These are phyloP conservation scores for Drosophila melanica DNA, from an alignment of 1,140 invertebrate genomes.

Conservation along the genomic window DNA sequence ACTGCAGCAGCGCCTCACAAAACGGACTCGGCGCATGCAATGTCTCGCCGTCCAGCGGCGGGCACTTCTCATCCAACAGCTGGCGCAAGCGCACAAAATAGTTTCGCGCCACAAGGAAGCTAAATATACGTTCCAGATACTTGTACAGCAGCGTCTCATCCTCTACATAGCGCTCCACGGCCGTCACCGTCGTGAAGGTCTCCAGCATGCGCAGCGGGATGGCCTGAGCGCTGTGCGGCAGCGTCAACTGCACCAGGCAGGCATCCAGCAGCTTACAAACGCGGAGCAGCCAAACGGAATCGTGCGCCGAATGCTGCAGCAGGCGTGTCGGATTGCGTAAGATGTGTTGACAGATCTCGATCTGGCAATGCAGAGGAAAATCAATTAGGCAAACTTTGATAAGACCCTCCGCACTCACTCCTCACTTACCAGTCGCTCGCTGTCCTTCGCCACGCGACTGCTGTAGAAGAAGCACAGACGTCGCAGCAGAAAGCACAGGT, in stretches of 20 bases:
- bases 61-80: slow-evolving; percentile 89
- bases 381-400: not conserved
- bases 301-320: slow-evolving; percentile 62
- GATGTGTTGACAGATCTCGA: slow-evolving; percentile 77
- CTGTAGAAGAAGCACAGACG: slow-evolving; percentile 91
- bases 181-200: slow-evolving; percentile 88
- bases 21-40: slow-evolving; percentile 90
- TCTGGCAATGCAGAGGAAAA: slow-evolving; percentile 44
- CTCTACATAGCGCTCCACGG: slow-evolving; percentile 85
- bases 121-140: slow-evolving; percentile 84
- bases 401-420: no score
- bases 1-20: slow-evolving; percentile 89
- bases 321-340: slow-evolving; percentile 64
- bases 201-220: slow-evolving; percentile 91
- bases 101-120: slow-evolving; percentile 84
- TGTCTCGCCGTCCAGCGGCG: slow-evolving; percentile 88
- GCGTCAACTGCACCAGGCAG: slow-evolving; percentile 69
- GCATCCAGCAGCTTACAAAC: slow-evolving; percentile 70
- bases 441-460: slow-evolving; percentile 87
- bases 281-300: slow-evolving; percentile 69
- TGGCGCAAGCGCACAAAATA: slow-evolving; percentile 90
- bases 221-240: slow-evolving; percentile 85
- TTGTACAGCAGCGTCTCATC: slow-evolving; percentile 83
- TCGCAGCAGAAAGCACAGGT: slow-evolving; percentile 86
- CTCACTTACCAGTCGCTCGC: slow-evolving; percentile 88